Conservation (phyloP, 2,888 invertebrate species). For the Phyllotreta striolata region DNA sequence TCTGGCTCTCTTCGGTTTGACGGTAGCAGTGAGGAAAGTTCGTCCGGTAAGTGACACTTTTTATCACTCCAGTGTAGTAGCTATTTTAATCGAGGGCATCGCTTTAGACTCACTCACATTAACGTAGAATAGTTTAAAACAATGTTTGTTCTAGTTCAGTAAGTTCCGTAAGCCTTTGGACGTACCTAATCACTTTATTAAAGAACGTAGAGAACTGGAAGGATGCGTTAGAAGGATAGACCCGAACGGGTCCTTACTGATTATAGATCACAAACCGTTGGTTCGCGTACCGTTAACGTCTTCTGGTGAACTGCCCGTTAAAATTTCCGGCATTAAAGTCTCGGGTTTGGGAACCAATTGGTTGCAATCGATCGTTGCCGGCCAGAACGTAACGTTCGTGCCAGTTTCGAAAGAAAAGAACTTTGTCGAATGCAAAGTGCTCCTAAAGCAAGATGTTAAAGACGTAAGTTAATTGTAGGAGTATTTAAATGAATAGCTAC, state of each 20-base stretch:
- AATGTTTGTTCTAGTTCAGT: conserved; percentile 55
- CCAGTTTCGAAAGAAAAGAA: conserved; percentile 59
- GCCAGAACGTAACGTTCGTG: conserved; percentile 59
- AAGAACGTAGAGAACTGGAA: conserved; percentile 55
- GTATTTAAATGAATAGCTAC: too few relatives aligned
- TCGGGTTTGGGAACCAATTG: conserved; percentile 62
- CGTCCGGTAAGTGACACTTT: conserved; percentile 63
- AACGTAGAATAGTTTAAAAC: conserved; percentile 1
- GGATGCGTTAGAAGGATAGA: conserved; percentile 60
- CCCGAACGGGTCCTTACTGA: conserved; percentile 57
- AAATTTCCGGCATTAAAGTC: conserved; percentile 63
- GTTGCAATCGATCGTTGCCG: conserved; percentile 60
- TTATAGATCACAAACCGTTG: conserved; percentile 61
- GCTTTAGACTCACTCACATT: background rate
- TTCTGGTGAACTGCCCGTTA: conserved; percentile 62
- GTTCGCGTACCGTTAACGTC: conserved; percentile 51
- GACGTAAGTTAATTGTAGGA: conserved; percentile 45
- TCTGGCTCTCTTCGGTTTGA: conserved; percentile 62
- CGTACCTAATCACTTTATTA: conserved; percentile 59
- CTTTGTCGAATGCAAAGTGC: conserved; percentile 62
- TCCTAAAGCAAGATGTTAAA: conserved; percentile 52
- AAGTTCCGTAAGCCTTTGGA: conserved; percentile 59
- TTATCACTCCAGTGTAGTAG: background rate
- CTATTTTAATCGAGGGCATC: background rate
- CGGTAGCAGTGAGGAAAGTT: conserved; percentile 63